Conservation (phyloP, 2,888 invertebrate genomes). For the Conops quadrifasciatus region DNA sequence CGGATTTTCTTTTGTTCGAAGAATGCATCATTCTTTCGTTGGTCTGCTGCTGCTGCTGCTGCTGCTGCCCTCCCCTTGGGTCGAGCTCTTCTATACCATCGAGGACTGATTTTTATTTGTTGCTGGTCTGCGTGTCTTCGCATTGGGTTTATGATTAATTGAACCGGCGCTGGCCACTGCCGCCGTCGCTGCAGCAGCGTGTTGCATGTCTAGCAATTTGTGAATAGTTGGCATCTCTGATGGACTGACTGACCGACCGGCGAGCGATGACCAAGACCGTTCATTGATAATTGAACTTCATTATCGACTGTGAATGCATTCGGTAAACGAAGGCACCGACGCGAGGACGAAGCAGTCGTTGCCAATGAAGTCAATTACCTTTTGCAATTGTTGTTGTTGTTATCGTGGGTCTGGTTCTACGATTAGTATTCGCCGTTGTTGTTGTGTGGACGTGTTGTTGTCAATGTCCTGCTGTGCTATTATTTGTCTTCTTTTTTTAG, state of each 20-base stretch:
- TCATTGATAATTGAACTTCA: constrained; percentile 31
- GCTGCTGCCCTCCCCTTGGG: background rate
- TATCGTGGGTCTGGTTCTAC: constrained; percentile 20
- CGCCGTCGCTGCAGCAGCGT: background rate
- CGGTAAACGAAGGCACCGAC: background rate
- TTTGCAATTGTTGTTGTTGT: constrained; percentile 15
- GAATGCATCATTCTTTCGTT: background rate
- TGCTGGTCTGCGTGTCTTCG: constrained; percentile 14
- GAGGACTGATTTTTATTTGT: background rate
- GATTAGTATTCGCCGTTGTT: constrained; percentile 27
- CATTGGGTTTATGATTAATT: constrained; percentile 28
- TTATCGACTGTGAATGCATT: constrained; percentile 15
- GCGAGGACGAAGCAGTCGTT: constrained; percentile 1
- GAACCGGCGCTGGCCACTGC: constrained; percentile 31
- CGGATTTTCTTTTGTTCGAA: background rate
- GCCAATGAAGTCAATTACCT: constrained; percentile 24
- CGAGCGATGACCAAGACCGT: constrained; percentile 21
- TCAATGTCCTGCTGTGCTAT: constrained; percentile 62
- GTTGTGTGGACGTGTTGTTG: constrained; percentile 42
- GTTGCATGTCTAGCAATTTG: background rate
- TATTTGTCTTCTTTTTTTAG: constrained; percentile 55
- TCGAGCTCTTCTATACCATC: background rate
- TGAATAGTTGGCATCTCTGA: too few species aligned
- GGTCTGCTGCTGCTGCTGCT: background rate
- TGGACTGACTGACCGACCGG: background rate